These are phyloP conservation scores for Drosophila bocqueti DNA, from an alignment of 1,140 invertebrate genomes.

Conservation along the genomic window DNA sequence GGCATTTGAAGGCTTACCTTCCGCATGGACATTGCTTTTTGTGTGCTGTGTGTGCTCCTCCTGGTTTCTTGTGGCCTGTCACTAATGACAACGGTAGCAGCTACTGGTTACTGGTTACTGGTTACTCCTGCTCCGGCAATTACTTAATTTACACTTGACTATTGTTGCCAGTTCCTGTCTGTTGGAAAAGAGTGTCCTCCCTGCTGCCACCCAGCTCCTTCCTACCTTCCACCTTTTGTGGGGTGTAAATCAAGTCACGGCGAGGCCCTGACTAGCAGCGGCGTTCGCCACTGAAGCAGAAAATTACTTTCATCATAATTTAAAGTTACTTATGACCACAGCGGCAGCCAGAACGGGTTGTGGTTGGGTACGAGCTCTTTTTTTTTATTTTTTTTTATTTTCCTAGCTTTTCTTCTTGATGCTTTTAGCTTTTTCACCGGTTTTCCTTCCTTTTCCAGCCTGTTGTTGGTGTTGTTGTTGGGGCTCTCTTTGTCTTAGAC, in stretches of 20 bases:
- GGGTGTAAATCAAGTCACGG: slow-evolving; percentile 29
- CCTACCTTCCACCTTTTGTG: neutral
- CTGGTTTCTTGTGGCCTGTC: slow-evolving; percentile 27
- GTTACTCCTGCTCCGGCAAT: slow-evolving; percentile 52
- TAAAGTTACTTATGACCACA: slow-evolving; percentile 82
- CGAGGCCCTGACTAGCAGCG: slow-evolving; percentile 31
- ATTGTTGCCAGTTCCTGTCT: slow-evolving; percentile 31
- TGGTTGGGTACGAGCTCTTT: neutral
- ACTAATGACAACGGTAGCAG: slow-evolving; percentile 81
- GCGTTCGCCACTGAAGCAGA: slow-evolving; percentile 81
- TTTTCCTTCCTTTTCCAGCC: neutral
- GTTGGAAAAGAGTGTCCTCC: neutral
- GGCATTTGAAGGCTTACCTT: slow-evolving; percentile 15
- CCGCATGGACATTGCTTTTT: slow-evolving; percentile 6
- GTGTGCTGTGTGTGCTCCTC: neutral
- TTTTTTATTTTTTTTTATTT: too few relatives aligned
- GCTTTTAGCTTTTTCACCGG: neutral
- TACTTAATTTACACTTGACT: slow-evolving; percentile 80
- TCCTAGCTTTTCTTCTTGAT: neutral
- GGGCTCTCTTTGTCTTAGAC: slow-evolving; percentile 56
- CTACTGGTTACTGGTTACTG: slow-evolving; percentile 37
- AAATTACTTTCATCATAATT: slow-evolving; percentile 84
- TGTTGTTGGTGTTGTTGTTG: neutral
- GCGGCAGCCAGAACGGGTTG: slow-evolving; percentile 38
- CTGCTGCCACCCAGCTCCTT: neutral